Percentiles rank a stretch among this genome's conserved stretches.
These are phyloP conservation scores for Origma solitaria DNA, from an alignment of 2,113 vertebrate species.

Conservation along the genomic window DNA sequence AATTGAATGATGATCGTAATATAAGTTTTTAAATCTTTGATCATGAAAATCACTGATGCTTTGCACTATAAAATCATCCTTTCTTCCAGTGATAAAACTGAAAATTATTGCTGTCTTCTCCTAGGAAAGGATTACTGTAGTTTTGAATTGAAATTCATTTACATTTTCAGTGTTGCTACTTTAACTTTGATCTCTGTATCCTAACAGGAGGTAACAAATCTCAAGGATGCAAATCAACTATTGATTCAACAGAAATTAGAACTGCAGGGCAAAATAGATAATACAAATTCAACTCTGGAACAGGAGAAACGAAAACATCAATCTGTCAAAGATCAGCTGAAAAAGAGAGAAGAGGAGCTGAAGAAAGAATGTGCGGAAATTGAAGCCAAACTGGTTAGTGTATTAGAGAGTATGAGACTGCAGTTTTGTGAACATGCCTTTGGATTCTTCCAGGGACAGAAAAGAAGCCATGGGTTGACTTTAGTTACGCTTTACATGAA, in stretches of 20 bases:
- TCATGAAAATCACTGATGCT: not conserved
- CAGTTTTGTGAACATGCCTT: not conserved
- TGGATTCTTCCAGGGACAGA: not conserved
- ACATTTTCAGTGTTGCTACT: not conserved
- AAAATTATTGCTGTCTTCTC: not conserved
- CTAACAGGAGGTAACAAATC: conserved; percentile 81
- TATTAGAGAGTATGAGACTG: not conserved
- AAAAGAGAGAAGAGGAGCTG: conserved; percentile 80
- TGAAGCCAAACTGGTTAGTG: conserved; percentile 78
- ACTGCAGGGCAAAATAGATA: conserved; percentile 83
- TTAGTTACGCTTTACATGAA: not conserved
- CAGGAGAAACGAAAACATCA: conserved; percentile 83
- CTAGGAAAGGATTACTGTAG: not conserved
- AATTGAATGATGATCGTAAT: not conserved
- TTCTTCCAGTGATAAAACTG: not conserved
- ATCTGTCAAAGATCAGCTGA: conserved; percentile 75
- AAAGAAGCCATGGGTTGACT: not conserved
- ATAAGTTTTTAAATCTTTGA: not conserved
- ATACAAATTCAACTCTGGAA: conserved; percentile 70
- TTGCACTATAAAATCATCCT: not conserved
- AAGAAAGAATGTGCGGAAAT: conserved; percentile 75
- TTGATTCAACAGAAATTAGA: conserved; percentile 96
- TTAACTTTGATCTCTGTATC: conserved; percentile 3
- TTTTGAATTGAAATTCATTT: not conserved
- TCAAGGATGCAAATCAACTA: conserved; percentile 90